These are phyloP conservation scores for Porites australiensis DNA, from an alignment of 64 coral and sea anemone species.

Conservation along the genomic window DNA sequence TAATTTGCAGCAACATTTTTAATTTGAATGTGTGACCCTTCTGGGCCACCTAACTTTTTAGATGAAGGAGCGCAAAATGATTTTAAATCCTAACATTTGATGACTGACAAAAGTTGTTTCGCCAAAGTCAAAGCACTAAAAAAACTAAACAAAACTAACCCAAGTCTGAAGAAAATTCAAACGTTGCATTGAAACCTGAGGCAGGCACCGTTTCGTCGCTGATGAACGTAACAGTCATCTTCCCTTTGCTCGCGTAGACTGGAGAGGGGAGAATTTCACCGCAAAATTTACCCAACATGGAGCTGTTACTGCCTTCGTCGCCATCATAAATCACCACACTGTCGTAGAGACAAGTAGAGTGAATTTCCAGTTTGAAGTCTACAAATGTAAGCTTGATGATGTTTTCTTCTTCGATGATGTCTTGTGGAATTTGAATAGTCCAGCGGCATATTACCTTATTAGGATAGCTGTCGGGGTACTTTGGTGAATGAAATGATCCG, in stretches of 20 bases:
- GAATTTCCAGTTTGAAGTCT: not conserved
- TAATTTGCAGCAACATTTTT: too few relatives aligned
- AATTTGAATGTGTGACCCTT: too few relatives aligned
- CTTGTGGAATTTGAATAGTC: not conserved
- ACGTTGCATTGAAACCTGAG: conserved; percentile 5
- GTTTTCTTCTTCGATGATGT: not conserved
- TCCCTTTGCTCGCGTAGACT: not conserved
- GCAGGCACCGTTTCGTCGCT: not conserved
- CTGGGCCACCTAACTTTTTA: too few relatives aligned
- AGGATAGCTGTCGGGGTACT: not conserved
- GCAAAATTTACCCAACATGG: not conserved
- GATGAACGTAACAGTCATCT: not conserved
- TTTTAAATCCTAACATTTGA: too few relatives aligned
- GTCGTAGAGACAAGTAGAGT: not conserved
- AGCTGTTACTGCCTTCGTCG: not conserved
- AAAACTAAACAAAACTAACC: not conserved
- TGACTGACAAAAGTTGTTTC: too few relatives aligned
- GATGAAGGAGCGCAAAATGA: too few relatives aligned
- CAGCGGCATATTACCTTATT: not conserved
- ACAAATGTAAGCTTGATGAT: not conserved
- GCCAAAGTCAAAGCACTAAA: too few relatives aligned
- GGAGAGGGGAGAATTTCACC: not conserved
- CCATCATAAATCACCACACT: not conserved
- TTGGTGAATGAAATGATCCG: conserved; percentile 2
- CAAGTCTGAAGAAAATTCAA: not conserved